Base-by-base conservation (phyloP, 2,797 vertebrate genomes). In the Peromyscus eremicus region DNA sequence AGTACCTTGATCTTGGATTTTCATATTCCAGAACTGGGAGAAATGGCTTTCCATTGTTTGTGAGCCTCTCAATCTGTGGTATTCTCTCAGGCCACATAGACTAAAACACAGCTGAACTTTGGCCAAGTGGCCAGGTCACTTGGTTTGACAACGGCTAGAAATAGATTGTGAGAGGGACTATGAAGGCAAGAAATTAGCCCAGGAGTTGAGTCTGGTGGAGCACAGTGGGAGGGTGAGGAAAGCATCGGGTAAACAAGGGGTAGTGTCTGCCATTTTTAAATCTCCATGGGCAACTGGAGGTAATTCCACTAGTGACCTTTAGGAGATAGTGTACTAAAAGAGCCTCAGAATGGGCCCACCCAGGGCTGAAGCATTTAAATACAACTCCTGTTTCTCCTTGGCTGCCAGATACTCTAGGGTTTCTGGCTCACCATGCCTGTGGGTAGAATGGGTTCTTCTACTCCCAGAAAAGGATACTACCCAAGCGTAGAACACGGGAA, bases 251-350 rank as follows among this genome's bases (percentile, higher is more conserved):
- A 46, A 84, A 19, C 3, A 43, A 76, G 11, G 16, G 3, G 12
- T 37, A 57, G 9, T 14, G 11, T 23, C 57, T 29, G 19, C 27
- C 34, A 2, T 25, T 25, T 21, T 7, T 40, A 80, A 5, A 9
- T 71, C 23, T 19, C 25, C 37, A 10, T 9, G 29, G 40, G 16
- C 68, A 37, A 6, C 64, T n/a, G 27, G 81, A 86, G 19, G 62
- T 29, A 14, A 77, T 43, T 64, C 32, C 19, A 0, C 37, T 0
- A 32, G 23, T 6, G 4, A 16, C 34, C 29, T 89, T 71, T 25
- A 0, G 71, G 34, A 66, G 68, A 55, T 32, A 46, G 37, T 0
- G 0, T 34, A 17, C 40, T 32, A 49, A 14, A 2, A 0, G 0
- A 4, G 29, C 60, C 55, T 43, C 32, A 23, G 75, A 17, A 6